A percentile compares a stretch with the other conserved stretches of the same genome.
phyloP scores from a whole-genome alignment of 2,888 invertebrate genomes.

The Crioceris asparagi region DNA sequence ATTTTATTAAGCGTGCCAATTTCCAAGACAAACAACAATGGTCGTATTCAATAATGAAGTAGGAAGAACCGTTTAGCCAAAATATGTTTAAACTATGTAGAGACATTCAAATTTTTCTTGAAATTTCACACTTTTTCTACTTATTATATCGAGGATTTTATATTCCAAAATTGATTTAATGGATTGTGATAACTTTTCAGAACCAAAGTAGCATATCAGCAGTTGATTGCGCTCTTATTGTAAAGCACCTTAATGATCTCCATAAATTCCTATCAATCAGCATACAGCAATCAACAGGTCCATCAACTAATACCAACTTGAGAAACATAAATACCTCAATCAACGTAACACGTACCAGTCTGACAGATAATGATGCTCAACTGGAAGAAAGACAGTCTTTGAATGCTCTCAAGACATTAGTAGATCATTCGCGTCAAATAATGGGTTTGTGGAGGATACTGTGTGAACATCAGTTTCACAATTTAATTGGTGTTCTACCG shows the following conservation, averaged over 20 bases:
- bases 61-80: too few species aligned
- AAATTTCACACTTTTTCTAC: too few species aligned
- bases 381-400: constrained; percentile 66
- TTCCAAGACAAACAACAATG: too few species aligned
- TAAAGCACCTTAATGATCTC: constrained; percentile 65
- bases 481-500: constrained; percentile 58
- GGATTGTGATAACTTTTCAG: too few species aligned
- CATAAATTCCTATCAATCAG: constrained; percentile 63
- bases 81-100: too few species aligned
- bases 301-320: background rate
- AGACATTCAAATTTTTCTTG: too few species aligned
- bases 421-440: constrained; percentile 73
- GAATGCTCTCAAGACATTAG: constrained; percentile 55
- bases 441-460: constrained; percentile 81
- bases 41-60: too few species aligned
- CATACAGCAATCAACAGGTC: constrained; percentile 38
- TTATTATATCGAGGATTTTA: too few species aligned
- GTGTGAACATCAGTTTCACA: constrained; percentile 83
- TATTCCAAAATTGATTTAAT: too few species aligned
- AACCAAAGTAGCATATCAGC: constrained; percentile 56
- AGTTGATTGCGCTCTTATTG: constrained; percentile 61
- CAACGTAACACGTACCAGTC: constrained; percentile 21
- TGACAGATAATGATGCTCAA: constrained; percentile 40
- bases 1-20: too few species aligned
- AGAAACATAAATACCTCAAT: constrained; percentile 18